Evolutionary conservation across 2,797 vertebrate species (phyloP).

Genomic region (Gallirallus australis): DNA sequence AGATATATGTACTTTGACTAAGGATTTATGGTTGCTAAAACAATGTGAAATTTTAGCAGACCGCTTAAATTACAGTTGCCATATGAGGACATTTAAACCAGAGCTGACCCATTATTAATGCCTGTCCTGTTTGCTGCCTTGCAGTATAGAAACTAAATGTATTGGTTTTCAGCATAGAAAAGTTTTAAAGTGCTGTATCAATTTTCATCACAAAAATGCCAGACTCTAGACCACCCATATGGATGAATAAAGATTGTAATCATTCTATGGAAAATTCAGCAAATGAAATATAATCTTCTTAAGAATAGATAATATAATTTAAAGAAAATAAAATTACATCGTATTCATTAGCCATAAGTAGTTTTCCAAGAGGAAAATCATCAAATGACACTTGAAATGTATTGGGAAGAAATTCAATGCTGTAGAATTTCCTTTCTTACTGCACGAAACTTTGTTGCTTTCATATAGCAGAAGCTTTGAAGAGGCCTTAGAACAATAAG

Average conservation of each 20-base stretch:
- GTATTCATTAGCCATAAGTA: neutral
- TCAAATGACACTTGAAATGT: neutral
- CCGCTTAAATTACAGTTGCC: neutral
- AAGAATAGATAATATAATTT: slow-evolving; percentile 3
- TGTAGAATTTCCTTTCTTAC: neutral
- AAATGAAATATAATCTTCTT: slow-evolving; percentile 8
- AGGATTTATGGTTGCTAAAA: slow-evolving; percentile 1
- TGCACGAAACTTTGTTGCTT: neutral
- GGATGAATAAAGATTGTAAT: slow-evolving; percentile 3
- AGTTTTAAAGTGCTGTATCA: slow-evolving; percentile 19
- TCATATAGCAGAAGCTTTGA: neutral
- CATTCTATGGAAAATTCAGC: neutral
- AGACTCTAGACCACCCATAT: slow-evolving; percentile 7
- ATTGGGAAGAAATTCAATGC: neutral
- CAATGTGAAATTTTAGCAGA: slow-evolving; percentile 8
- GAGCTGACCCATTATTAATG: neutral
- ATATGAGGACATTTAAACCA: neutral
- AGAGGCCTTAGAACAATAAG: neutral
- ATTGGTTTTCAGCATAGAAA: neutral
- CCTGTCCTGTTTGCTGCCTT: slow-evolving; percentile 5
- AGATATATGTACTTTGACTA: neutral
- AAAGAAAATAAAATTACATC: neutral
- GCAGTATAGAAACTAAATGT: neutral
- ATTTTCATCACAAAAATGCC: slow-evolving; percentile 41
- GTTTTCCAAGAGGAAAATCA: neutral